phyloP scores from a whole-genome alignment of 2,888 invertebrate species.

The Drosophila prolongata region DNA sequence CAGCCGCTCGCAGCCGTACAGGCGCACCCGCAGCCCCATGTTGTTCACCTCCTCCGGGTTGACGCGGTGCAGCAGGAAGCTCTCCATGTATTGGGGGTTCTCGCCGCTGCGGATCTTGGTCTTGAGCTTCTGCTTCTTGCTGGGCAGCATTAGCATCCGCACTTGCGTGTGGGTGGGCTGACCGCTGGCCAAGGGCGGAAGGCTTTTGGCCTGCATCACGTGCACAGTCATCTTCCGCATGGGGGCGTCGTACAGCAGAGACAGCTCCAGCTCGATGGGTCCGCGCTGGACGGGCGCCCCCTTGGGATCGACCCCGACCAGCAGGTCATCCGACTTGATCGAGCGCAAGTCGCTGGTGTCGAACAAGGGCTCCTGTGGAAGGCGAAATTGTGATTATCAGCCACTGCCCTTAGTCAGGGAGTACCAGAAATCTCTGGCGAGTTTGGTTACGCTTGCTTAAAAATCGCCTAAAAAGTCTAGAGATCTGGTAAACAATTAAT shows the following conservation, averaged over 20 bases:
- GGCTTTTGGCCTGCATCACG: constrained; percentile 93
- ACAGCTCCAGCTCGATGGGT: constrained; percentile 90
- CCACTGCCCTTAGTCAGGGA: neutral
- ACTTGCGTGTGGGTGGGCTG: constrained; percentile 91
- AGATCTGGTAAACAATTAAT: too few relatives aligned
- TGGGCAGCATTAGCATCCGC: constrained; percentile 93
- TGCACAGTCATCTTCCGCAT: constrained; percentile 97
- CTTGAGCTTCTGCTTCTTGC: constrained; percentile 97
- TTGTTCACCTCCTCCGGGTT: constrained; percentile 97
- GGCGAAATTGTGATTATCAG: neutral
- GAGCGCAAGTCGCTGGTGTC: constrained; percentile 84
- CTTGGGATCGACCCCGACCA: constrained; percentile 85
- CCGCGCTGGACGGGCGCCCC: constrained; percentile 86
- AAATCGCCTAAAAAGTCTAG: too few relatives aligned
- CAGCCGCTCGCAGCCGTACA: constrained; percentile 97
- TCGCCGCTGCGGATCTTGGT: constrained; percentile 96
- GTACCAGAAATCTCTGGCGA: too few relatives aligned
- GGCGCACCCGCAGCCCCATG: constrained; percentile 94
- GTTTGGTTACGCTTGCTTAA: too few relatives aligned
- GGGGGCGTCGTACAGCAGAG: constrained; percentile 94
- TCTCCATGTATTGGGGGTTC: constrained; percentile 96
- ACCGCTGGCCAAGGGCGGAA: constrained; percentile 89
- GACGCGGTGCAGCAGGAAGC: constrained; percentile 94
- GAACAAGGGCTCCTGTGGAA: constrained; percentile 83
- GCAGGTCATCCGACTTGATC: constrained; percentile 83